Evolutionary conservation across 2,113 vertebrate species (phyloP), one percentile per base, ranked within the genome.

Genomic region (Tragelaphus buxtoni): DNA sequence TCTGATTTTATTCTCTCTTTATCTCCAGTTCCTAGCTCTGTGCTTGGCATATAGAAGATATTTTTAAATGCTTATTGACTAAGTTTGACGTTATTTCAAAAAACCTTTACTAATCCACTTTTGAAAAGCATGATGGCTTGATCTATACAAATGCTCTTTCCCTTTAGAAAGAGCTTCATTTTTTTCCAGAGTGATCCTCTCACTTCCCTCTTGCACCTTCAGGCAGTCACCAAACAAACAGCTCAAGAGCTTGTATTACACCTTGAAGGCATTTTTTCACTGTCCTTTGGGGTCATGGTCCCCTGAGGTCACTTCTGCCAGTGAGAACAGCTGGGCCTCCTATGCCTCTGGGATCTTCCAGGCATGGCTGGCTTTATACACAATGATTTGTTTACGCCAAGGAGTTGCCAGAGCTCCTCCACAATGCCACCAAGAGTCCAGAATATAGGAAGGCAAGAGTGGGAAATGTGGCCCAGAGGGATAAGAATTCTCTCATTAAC

Each of bases 161-260:
- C 81, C 26, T 85, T 91, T 80, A 89, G 32, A 81, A 53, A 60
- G 30, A 95, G 69, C 24, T 85, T 80, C 18, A 20, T 20, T 42
- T 69, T 88, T 56, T 86, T 35, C n/a, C 77, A 55, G 65, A 91
- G 65, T 58, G n/a, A 13, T 55, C 10, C n/a, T 82, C 56, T 95
- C 26, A 45, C 85, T 92, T 93, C 51, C 35, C 49, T 95, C 13
- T 51, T 58, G n/a, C 16, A 80, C 45, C 61, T 91, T 80, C 90
- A 42, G 45, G n/a, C 28, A 83, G 28, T 88, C 60, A 94, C 28
- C 58, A 76, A 39, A 56, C 18, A 88, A 93, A 97, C n/a, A 92
- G 61, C 77, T 81, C 12, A 39, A 72, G 96, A 93, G 96, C 81
- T 97, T 93, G 35, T 55, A 53, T 98, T 91, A 95, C 58, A 88